phyloP scores from a whole-genome alignment of 2,113 vertebrate genomes.

The Felis catus region F.catus_Fca126_mat1.0 CM031412.1:139117501-139118000 shows the following conservation, averaged over 20 bases:
- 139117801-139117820: background rate
- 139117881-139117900: background rate
- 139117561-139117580: background rate
- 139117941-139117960: background rate
- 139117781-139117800: background rate
- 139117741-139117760: background rate
- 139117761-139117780: too few species aligned
- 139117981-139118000: background rate
- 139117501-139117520: background rate
- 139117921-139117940: background rate
- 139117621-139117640: background rate
- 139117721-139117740: background rate
- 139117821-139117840: background rate
- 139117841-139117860: background rate
- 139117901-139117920: background rate
- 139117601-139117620: background rate
- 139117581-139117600: background rate
- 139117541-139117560: background rate
- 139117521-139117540: background rate
- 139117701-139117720: background rate
- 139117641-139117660: background rate
- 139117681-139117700: background rate
- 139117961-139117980: background rate
- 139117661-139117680: constrained; percentile 8
- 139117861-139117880: background rate